Conservation (phyloP, 1,140 invertebrate species). For the Drosophila mayri region DNA sequence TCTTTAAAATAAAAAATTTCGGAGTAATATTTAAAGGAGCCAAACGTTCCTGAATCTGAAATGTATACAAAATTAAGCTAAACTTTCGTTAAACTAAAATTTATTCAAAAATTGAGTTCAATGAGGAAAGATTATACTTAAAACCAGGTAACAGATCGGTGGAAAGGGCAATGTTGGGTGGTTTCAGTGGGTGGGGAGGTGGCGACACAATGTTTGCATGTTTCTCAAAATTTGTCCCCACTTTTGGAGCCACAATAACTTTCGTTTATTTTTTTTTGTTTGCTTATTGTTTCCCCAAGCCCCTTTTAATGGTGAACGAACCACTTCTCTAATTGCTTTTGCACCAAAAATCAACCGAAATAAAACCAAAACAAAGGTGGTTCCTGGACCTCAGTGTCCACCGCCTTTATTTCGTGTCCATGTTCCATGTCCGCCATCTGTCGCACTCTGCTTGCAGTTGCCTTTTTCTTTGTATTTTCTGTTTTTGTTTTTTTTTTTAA, state of each 20-base stretch:
- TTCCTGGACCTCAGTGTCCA: constrained; percentile 14
- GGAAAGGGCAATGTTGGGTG: background rate
- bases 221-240: constrained; percentile 69
- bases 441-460: constrained; percentile 45
- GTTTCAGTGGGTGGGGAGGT: constrained; percentile 28
- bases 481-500: background rate
- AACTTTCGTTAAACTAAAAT: too few species aligned
- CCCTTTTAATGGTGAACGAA: constrained; percentile 10
- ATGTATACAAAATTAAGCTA: background rate
- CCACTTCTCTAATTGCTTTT: constrained; percentile 76
- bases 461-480: constrained; percentile 17
- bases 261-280: constrained; percentile 45
- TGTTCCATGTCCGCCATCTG: constrained; percentile 55
- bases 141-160: background rate
- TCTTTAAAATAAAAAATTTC: background rate
- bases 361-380: constrained; percentile 1
- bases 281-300: background rate
- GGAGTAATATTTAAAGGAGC: background rate
- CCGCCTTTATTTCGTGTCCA: constrained; percentile 36
- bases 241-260: constrained; percentile 51
- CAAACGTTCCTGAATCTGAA: too few species aligned
- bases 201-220: constrained; percentile 57
- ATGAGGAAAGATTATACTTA: background rate
- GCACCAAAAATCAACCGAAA: constrained; percentile 24
- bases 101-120: background rate